Conservation (phyloP, 1,140 invertebrate species). For the Oppia nitens region DNA sequence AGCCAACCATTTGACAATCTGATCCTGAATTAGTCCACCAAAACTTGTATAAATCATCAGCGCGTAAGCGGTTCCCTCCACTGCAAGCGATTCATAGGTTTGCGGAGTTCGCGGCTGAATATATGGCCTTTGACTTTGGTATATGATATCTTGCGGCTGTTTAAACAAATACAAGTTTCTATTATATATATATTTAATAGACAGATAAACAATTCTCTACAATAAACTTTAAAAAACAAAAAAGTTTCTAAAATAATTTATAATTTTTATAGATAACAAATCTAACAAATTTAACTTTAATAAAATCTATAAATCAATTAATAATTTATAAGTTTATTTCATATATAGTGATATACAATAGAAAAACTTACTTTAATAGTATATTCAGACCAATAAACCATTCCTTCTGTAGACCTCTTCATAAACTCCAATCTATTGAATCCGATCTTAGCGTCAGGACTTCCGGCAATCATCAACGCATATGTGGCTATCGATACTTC, state of each 20-base stretch:
- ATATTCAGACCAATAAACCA: constrained; percentile 34
- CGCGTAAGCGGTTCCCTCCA: constrained; percentile 42
- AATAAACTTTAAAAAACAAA: too few relatives aligned
- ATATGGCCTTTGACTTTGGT: constrained; percentile 35
- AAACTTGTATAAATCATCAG: constrained; percentile 34
- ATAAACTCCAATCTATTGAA: constrained; percentile 26
- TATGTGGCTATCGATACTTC: constrained; percentile 32
- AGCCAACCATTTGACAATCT: constrained; percentile 41
- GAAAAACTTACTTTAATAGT: constrained; percentile 19
- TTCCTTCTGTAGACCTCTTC: constrained; percentile 29
- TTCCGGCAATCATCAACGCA: constrained; percentile 31
- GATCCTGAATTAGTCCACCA: constrained; percentile 29
- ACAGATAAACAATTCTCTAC: too few relatives aligned
- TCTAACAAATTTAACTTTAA: neutral
- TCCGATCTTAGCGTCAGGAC: constrained; percentile 29
- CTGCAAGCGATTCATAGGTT: constrained; percentile 31
- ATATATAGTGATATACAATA: too few relatives aligned
- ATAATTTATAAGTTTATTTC: neutral
- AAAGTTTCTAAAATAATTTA: too few relatives aligned
- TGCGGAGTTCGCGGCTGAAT: constrained; percentile 30
- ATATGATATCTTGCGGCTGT: constrained; percentile 24
- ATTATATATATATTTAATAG: too few relatives aligned
- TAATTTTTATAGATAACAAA: too few relatives aligned
- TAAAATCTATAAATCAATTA: neutral
- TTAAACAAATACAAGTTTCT: constrained; percentile 4